phyloP scores from a whole-genome alignment of 2,797 vertebrate genomes.

The Prunella strophiata region DNA sequence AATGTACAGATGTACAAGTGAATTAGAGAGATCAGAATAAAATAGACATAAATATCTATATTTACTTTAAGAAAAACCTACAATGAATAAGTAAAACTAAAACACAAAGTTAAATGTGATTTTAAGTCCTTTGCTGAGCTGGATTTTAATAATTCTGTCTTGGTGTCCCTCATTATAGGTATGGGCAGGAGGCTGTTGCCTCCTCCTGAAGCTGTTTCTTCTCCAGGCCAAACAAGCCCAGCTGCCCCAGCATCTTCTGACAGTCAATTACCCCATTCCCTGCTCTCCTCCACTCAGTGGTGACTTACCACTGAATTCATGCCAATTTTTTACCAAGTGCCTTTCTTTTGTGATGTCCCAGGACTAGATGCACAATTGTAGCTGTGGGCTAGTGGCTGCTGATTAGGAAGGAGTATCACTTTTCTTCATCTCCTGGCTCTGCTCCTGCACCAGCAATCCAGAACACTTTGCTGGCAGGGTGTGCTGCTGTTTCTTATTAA shows the following conservation, averaged over 20 bases:
- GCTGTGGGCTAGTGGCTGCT: not conserved
- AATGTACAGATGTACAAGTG: not conserved
- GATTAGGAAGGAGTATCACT: not conserved
- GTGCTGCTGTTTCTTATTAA: not conserved
- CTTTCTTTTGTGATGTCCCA: not conserved
- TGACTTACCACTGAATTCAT: not conserved
- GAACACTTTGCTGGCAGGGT: not conserved
- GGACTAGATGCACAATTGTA: not conserved
- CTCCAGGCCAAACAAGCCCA: not conserved
- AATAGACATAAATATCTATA: not conserved
- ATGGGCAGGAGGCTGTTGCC: not conserved
- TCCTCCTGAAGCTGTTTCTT: not conserved
- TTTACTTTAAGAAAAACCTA: not conserved
- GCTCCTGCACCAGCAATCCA: not conserved
- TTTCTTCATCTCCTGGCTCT: not conserved
- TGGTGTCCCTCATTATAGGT: not conserved
- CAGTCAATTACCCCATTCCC: not conserved
- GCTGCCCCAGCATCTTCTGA: not conserved
- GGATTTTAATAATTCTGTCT: not conserved
- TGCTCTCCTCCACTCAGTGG: rapidly evolving
- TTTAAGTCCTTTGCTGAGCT: not conserved
- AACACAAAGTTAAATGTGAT: not conserved
- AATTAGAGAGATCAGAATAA: not conserved
- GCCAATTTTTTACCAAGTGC: not conserved
- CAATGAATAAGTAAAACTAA: not conserved